These are phyloP conservation scores for Mormyrus iriodes DNA, from an alignment of 2,113 vertebrate species.

Conservation along the genomic window DNA sequence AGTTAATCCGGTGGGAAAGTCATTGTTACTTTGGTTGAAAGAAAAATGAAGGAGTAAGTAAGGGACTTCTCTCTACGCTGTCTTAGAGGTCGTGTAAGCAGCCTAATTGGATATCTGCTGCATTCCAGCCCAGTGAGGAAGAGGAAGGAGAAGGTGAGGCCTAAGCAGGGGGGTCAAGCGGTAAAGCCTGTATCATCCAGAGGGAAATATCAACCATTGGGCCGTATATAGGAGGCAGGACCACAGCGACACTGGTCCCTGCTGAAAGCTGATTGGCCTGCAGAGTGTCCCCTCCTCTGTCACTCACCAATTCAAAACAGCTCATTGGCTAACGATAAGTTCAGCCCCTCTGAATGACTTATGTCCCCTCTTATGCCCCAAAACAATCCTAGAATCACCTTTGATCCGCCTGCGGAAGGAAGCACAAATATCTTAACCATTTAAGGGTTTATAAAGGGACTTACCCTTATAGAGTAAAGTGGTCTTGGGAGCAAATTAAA, in stretches of 20 bases:
- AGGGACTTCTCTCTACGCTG: not conserved
- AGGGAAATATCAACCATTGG: not conserved
- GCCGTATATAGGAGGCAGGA: not conserved
- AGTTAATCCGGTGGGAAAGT: constrained; percentile 3
- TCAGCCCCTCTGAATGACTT: not conserved
- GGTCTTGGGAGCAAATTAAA: not conserved
- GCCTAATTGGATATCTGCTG: not conserved
- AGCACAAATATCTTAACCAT: not conserved
- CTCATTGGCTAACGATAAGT: not conserved
- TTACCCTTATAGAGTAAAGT: not conserved
- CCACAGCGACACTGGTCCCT: not conserved
- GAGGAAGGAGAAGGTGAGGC: not conserved
- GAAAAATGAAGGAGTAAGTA: not conserved
- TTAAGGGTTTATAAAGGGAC: not conserved
- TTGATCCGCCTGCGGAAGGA: not conserved
- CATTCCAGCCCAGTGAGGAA: not conserved
- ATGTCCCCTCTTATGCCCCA: not conserved
- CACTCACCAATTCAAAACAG: not conserved
- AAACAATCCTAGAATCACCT: not conserved
- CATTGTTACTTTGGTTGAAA: not conserved
- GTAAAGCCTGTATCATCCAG: not conserved
- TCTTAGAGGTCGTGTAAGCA: not conserved
- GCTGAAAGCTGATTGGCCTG: not conserved
- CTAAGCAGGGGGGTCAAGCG: not conserved
- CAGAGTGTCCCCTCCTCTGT: not conserved